phyloP scores from a whole-genome alignment of 2,113 vertebrate species.

The Haliaeetus leucogaster region DNA sequence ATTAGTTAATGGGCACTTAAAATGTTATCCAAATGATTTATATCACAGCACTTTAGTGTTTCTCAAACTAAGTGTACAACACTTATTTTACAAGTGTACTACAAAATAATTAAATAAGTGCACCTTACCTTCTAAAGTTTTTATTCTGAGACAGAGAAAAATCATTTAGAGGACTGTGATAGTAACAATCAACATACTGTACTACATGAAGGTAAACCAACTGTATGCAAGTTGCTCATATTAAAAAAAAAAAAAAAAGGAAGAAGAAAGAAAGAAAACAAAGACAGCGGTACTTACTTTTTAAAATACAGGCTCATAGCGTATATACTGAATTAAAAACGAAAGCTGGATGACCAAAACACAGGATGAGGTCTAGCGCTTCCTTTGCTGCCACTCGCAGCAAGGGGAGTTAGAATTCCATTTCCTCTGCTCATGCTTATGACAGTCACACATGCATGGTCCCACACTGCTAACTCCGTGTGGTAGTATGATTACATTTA shows the following conservation, averaged over 20 bases:
- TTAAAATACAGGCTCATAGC: slow-evolving; percentile 76
- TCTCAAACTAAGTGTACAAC: slow-evolving; percentile 69
- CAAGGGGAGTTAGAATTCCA: slow-evolving; percentile 27
- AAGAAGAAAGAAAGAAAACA: slow-evolving; percentile 50
- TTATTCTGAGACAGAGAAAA: slow-evolving; percentile 70
- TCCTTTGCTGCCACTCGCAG: slow-evolving; percentile 16
- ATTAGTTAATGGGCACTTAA: slow-evolving; percentile 79
- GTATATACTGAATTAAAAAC: slow-evolving; percentile 73
- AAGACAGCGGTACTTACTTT: slow-evolving; percentile 77
- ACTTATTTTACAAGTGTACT: slow-evolving; percentile 69
- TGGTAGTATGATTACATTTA: neutral
- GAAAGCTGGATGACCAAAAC: slow-evolving; percentile 70
- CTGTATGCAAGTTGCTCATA: slow-evolving; percentile 38
- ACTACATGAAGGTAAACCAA: slow-evolving; percentile 48
- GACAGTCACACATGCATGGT: slow-evolving; percentile 53
- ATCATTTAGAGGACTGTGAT: slow-evolving; percentile 69
- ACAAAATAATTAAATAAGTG: slow-evolving; percentile 73
- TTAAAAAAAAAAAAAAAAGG: neutral
- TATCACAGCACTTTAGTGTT: slow-evolving; percentile 55
- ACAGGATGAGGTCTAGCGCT: slow-evolving; percentile 52
- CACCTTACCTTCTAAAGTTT: slow-evolving; percentile 79
- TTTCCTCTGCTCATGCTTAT: slow-evolving; percentile 14
- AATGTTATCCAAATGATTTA: slow-evolving; percentile 73
- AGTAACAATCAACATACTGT: slow-evolving; percentile 60
- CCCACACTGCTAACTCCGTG: neutral